Base-by-base conservation (phyloP, 2,888 invertebrate species). In the Parascotia fuliginaria region DNA sequence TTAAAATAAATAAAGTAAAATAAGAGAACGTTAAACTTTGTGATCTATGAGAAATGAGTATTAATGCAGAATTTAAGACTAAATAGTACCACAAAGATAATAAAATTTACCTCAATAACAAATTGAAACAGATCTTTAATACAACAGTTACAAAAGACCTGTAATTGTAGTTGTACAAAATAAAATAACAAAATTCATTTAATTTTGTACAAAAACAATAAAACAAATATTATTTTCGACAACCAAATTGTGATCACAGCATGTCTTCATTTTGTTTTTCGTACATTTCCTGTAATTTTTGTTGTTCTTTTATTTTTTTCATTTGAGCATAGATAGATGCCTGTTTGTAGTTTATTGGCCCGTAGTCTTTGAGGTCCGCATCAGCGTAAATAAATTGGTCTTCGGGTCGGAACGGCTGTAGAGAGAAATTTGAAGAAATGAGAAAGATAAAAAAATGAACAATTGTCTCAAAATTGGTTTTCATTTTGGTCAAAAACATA, bases 261-360 rank as follows among this genome's bases (percentile, higher is more conserved):
- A 91, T 77, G 24, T 90, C 92, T 9, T 89, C 86, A 27, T 87
- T 76, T 24, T 84, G 79, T 56, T 85, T 89, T 29, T 92, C 92
- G 60, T 86, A 85, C 1, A 87, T 83, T 63, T 91, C 87, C 59
- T 92, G 92, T 54, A 92, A 60, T 60, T 85, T 85, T 66, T 92
- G 92, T 55, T 92, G 92, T 66, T 92, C 86, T 70, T 93, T 93
- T 7, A 94, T 92, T 79, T 95, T 94, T 83, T 95, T 95, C 91
- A 95, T 94, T 70, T 95, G 94, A 53, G 96, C 95, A 87, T 96
- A 95, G 73, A 97, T 94, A 28, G 97, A 97, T 50, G 97, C 97
- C 57, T 96, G 96, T 81, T 97, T 97, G 91, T 97, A 97, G 91
- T 97, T 96, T 82, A 97, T 97, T 38, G 97, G 97, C 65, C 97